These are phyloP conservation scores for Diarsia mendica DNA, from an alignment of 2,888 invertebrate species.

Conservation along the genomic window DNA sequence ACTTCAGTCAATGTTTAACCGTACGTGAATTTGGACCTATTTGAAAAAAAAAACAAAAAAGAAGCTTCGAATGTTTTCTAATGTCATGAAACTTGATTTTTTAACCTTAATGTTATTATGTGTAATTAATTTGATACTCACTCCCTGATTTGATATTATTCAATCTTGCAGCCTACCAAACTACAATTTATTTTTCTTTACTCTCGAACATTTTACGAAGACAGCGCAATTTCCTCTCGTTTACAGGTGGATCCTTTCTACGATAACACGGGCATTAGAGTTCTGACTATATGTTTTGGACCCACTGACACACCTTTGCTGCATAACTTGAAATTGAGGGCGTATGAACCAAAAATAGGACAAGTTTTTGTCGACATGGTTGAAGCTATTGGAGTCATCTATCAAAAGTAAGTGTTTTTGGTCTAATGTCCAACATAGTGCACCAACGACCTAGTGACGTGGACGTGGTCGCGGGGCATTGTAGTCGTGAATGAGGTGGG, in stretches of 20 bases:
- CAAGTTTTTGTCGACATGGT: constrained; percentile 10
- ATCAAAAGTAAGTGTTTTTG: constrained; percentile 56
- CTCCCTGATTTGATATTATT: neutral
- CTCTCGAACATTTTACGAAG: neutral
- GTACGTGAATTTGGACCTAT: constrained; percentile 20
- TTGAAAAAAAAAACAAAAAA: neutral
- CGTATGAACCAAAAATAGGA: constrained; percentile 60
- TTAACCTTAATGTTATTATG: neutral
- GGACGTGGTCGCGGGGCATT: neutral
- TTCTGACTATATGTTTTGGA: constrained; percentile 72
- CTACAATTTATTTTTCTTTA: too few species aligned
- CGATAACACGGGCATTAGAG: constrained; percentile 68
- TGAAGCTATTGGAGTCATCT: neutral
- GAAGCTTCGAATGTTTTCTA: neutral
- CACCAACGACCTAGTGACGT: neutral
- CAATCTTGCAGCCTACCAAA: neutral
- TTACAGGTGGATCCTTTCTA: constrained; percentile 71
- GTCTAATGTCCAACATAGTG: neutral
- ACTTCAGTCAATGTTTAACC: constrained; percentile 53
- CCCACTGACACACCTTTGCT: constrained; percentile 73
- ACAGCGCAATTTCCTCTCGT: neutral
- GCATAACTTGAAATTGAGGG: constrained; percentile 61
- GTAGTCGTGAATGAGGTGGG: neutral
- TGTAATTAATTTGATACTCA: neutral
- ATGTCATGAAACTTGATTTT: neutral